Conservation (phyloP, 2,888 invertebrate species). For the Suillia variegata region DNA sequence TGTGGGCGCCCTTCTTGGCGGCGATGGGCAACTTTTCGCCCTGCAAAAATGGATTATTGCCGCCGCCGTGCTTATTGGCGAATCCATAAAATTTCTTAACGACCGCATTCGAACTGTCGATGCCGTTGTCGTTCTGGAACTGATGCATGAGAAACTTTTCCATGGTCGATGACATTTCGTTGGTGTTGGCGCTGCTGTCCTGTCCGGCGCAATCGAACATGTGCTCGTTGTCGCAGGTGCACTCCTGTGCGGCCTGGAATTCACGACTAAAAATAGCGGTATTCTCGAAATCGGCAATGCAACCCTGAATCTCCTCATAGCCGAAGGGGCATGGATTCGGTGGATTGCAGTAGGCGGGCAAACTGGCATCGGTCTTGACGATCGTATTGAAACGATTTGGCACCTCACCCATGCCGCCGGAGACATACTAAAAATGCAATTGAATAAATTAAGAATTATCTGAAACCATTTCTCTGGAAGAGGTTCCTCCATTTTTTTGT, state of each 20-base stretch:
- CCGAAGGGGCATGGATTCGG: slow-evolving; percentile 98
- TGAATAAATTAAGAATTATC: too few relatives aligned
- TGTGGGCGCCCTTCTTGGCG: slow-evolving; percentile 88
- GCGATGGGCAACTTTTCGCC: slow-evolving; percentile 89
- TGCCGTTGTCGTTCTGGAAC: slow-evolving; percentile 55
- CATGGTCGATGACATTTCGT: slow-evolving; percentile 65
- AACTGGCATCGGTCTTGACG: slow-evolving; percentile 86
- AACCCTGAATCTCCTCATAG: slow-evolving; percentile 83
- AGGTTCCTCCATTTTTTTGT: too few relatives aligned
- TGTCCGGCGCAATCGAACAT: slow-evolving; percentile 88
- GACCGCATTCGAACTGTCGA: slow-evolving; percentile 72
- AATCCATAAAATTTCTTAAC: slow-evolving; percentile 76
- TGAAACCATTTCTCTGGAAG: too few relatives aligned
- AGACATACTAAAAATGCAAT: slow-evolving; percentile 62
- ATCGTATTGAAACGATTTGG: slow-evolving; percentile 63
- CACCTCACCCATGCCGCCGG: slow-evolving; percentile 77
- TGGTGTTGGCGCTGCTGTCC: slow-evolving; percentile 41
- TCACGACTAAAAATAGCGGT: slow-evolving; percentile 93
- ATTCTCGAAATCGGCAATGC: slow-evolving; percentile 90
- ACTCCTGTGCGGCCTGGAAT: slow-evolving; percentile 90
- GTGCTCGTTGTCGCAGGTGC: slow-evolving; percentile 98
- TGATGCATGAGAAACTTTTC: slow-evolving; percentile 69
- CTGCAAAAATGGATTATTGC: slow-evolving; percentile 83
- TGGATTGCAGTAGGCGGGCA: slow-evolving; percentile 98
- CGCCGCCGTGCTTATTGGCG: slow-evolving; percentile 65